Evolutionary conservation across 1,140 invertebrate species (phyloP), one percentile per base, ranked within the genome.

Genomic region (Tetragnatha versicolor): DNA sequence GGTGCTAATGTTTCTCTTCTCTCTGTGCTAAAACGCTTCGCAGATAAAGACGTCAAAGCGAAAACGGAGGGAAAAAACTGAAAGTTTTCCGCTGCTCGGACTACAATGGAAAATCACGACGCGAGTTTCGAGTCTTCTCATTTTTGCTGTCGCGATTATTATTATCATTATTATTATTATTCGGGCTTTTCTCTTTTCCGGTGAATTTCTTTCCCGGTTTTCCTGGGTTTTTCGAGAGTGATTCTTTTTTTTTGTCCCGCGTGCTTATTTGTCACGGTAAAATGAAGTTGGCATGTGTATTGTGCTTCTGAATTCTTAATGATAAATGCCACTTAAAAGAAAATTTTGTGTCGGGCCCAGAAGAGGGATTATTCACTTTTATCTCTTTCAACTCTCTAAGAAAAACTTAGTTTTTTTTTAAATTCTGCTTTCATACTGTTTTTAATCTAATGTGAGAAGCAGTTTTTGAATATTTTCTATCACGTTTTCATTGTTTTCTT

Each of bases 281-380:
- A 70, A 53, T 70, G 66, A 55, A 70, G 47, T 33, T 70, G 66
- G 51, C 66, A 70, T 37, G 33, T 29, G 17, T 27, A 60, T 60
- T 25, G 27, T 60, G n/a, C 10, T 4, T 10, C 55, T n/a, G 66
- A 25, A 22, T 70, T 63, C 49, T 70, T 70, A 70, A 70, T 70
- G 66, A 70, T 70, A 70, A 51, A 55, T 55, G 66, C 55, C 55
- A 42, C 49, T 66, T 66, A 47, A 66, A 66, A 66, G 63, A 42
- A 66, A 66, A 66, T 66, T n/a, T 66, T 66, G 39, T 66, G 66
- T 70, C 66, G 49, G 55, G 49, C 14, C 17, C 33, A 33, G 66
- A 69, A 37, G 25, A n/a, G 3, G 12, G 12, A 60, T 33, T 29
- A 60, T 60, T 60, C 55, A 35, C 7, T 27, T 31, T 47, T 47